Evolutionary conservation across 2,113 vertebrate genomes (phyloP), one percentile per base, ranked within the genome.

Genomic region (Bos indicus): DNA sequence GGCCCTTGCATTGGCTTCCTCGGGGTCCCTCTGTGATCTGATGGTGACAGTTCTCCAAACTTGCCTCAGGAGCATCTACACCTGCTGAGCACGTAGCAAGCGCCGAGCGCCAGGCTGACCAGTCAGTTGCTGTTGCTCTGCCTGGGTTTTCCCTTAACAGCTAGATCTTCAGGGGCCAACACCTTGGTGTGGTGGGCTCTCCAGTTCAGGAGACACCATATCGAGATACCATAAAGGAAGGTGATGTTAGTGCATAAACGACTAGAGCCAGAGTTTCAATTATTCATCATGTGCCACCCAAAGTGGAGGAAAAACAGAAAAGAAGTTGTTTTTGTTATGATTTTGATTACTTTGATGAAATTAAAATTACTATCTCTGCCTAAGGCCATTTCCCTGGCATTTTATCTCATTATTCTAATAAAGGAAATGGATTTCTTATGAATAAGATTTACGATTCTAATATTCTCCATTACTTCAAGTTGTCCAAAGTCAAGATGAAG

Each of bases 361-460:
- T 98, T 64, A 95, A 97, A 95, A 95, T 48, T 54, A 88, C 93
- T 48, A 59, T 86, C 84, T 96, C 84, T 48, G 87, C 91, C 84
- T 40, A 81, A 90, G 60, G 87, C 51, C 95, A 94, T 95, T 94
- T 98, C 48, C 77, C 80, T 93, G 71, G 48, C 43, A 94, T 88
- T 90, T 84, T 67, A 90, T 77, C 88, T 94, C 82, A 85, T 95
- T 80, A 93, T 96, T 95, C 83, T 54, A 96, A 97, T 88, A 98
- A 97, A 95, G 90, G 60, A 97, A 97, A 97, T 97, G 21, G 28
- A 95, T 95, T 95, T 93, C 78, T 92, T 91, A 71, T 56, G 51
- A 93, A 56, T 90, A 92, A 92, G 78, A 96, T 91, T 89, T 88
- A 91, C 57, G 77, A 59, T 84, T 56, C 83, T 88, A 71, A 88